Evolutionary conservation across 2,888 invertebrate species (phyloP), one percentile per base, ranked within the genome.

Genomic region (Leucophora obtusa): DNA sequence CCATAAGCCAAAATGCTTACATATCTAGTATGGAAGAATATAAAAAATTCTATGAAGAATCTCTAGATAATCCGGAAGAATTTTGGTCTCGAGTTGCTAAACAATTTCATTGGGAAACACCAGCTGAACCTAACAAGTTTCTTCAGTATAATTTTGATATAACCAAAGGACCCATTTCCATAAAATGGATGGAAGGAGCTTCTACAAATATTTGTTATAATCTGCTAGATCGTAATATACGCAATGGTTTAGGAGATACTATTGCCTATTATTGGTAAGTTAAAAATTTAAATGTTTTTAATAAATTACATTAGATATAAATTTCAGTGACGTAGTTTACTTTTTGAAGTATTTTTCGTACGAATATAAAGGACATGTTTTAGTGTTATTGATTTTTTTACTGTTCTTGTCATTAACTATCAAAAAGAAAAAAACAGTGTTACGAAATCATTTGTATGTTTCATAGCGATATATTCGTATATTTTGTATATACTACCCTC

Each of bases 131-230:
- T 75, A 93, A 94, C 74, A 94, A 95, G 84, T 96, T 98, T 88
- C 92, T 96, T 86, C 94, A 95, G 14, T 98, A 95, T 91, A 99
- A 99, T 91, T 98, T 99, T 89, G 95, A 99, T 90, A 90, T 95
- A 62, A 93, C 92, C 83, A 95, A 97, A 89, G 99, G 99, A 63
- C 95, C 95, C 11, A 94, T 99, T 85, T 96, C 93, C 85, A 95
- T 97, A 58, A 97, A 96, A 90, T 99, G 98, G 96, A 94, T 99
- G 94, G 95, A 96, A 86, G 98, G 97, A 10, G 96, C 96, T 5
- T 94, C 95, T 47, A 99, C 98, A 51, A 99, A 99, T 90, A 94
- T 99, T 83, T 97, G 96, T 89, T 99, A 97, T 91, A 99, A 99
- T 91, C 92, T 97, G 66, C 91, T 99, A 85, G 99, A 99, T 91